These are phyloP conservation scores for Oscheius sp. DNA, from an alignment of 2,888 invertebrate genomes.

Conservation along the genomic window DNA sequence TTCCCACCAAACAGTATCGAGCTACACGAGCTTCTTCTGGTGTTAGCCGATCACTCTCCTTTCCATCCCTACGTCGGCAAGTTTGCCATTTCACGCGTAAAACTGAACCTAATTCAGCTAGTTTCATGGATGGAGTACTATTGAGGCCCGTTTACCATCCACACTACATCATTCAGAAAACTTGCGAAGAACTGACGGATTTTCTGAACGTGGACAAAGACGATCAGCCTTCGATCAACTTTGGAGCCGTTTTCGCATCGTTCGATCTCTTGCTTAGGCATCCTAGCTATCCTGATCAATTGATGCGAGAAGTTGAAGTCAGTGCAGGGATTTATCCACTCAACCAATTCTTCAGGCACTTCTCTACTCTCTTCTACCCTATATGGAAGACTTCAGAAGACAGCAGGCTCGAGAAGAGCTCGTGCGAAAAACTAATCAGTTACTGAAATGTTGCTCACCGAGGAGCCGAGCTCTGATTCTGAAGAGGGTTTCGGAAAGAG, in stretches of 20 bases:
- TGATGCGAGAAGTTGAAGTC: neutral
- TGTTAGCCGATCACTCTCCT: neutral
- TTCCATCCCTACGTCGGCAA: slow-evolving; percentile 32
- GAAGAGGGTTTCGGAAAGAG: slow-evolving; percentile 16
- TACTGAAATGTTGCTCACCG: neutral
- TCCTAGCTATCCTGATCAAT: neutral
- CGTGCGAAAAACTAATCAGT: neutral
- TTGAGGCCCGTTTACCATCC: neutral
- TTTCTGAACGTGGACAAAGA: neutral
- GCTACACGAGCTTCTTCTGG: neutral
- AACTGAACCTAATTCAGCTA: neutral
- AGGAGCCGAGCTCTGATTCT: slow-evolving; percentile 22
- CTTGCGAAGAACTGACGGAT: neutral
- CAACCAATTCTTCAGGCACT: slow-evolving; percentile 7
- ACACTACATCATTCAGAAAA: neutral
- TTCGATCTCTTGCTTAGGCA: neutral
- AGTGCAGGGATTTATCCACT: neutral
- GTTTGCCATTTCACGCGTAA: neutral
- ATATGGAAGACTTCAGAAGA: slow-evolving; percentile 26
- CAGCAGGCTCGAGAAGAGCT: neutral
- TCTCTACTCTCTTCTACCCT: slow-evolving; percentile 28
- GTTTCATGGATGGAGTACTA: neutral
- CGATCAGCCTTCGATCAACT: neutral
- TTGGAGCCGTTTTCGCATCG: neutral
- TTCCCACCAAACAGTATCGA: slow-evolving; percentile 9